Percentiles rank a stretch among this genome's conserved stretches.
phyloP scores from a whole-genome alignment of 2,113 vertebrate species.

The Catharus minimus region DNA sequence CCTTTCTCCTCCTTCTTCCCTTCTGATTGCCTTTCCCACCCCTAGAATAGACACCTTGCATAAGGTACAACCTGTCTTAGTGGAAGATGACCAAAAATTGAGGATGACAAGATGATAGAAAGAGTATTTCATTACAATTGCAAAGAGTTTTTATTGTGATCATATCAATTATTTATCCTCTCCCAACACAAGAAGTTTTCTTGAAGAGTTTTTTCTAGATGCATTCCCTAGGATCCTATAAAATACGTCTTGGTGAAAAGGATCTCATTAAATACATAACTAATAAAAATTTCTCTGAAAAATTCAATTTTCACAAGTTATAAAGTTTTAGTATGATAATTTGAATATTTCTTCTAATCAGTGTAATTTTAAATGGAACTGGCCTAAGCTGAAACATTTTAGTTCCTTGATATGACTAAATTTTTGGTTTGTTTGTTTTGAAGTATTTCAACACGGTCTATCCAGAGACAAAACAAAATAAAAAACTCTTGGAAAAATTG shows the following conservation, averaged over 20 bases:
- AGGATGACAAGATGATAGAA: neutral
- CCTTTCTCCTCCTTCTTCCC: neutral
- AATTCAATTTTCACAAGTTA: neutral
- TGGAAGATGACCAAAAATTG: neutral
- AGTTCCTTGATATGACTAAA: neutral
- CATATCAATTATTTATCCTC: neutral
- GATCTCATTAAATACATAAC: neutral
- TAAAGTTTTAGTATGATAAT: neutral
- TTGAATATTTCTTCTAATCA: neutral
- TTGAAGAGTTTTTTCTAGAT: neutral
- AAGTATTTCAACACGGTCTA: neutral
- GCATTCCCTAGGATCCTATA: neutral
- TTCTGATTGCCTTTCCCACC: neutral
- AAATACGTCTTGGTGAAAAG: neutral
- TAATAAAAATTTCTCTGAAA: neutral
- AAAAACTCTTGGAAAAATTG: conserved; percentile 4
- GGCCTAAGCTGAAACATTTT: neutral
- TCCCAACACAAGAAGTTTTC: neutral
- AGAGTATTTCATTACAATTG: neutral
- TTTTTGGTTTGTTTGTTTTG: neutral
- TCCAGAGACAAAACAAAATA: neutral
- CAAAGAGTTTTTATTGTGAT: neutral
- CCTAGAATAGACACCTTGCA: neutral
- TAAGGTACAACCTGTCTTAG: neutral
- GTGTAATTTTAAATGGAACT: neutral